Conservation (phyloP, 2,888 invertebrate species). For the Autographa pulchrina region DNA sequence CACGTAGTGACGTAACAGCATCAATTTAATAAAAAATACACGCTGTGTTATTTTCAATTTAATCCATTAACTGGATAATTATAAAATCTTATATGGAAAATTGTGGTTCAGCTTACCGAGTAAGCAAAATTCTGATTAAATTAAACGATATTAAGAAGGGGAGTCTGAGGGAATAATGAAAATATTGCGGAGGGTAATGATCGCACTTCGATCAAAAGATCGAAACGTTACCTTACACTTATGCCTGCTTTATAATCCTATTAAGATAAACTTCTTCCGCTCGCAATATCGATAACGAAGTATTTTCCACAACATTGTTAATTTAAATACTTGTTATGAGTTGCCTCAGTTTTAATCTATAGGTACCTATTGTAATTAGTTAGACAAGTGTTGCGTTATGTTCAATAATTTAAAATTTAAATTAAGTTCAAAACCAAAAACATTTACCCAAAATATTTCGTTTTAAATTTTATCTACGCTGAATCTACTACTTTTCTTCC, state of each 20-base stretch:
- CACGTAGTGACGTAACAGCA: slow-evolving; percentile 11
- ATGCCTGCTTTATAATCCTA: slow-evolving; percentile 29
- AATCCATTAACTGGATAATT: slow-evolving; percentile 69
- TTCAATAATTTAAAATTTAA: no score
- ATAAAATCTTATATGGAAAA: slow-evolving; percentile 79
- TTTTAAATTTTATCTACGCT: no score
- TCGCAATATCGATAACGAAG: neutral
- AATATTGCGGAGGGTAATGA: slow-evolving; percentile 77
- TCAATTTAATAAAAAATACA: slow-evolving; percentile 49
- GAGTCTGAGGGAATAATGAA: slow-evolving; percentile 84
- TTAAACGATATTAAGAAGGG: slow-evolving; percentile 85
- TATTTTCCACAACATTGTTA: neutral
- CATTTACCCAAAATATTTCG: no score
- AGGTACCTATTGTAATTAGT: no score
- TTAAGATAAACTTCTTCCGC: slow-evolving; percentile 20
- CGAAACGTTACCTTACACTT: slow-evolving; percentile 12
- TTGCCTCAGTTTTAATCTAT: no score
- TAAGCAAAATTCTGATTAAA: slow-evolving; percentile 85
- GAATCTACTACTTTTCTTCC: no score
- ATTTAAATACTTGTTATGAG: neutral
- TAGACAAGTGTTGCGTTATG: no score
- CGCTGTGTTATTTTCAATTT: slow-evolving; percentile 60
- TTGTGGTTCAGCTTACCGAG: slow-evolving; percentile 73
- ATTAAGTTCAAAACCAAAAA: no score
- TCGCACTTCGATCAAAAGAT: slow-evolving; percentile 67